Base-by-base conservation (phyloP, 1,140 invertebrate genomes). In the Philotrypesis tridentata region DNA sequence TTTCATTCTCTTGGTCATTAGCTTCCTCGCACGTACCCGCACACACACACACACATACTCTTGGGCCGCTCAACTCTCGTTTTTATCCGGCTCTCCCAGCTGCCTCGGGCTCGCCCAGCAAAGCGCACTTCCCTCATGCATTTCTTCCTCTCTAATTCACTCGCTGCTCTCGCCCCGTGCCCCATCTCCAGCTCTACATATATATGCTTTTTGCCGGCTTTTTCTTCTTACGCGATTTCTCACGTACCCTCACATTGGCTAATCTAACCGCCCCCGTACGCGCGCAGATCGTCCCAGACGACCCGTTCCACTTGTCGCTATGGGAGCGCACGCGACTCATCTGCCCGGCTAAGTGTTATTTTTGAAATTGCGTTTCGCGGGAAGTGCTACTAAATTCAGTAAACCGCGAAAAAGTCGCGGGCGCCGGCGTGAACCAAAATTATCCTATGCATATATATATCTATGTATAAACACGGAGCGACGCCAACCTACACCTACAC, bases 311-410 rank as follows among this genome's bases (percentile, higher is more conserved):
- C 84, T 86, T 85, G 1, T 72, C 31, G n/a, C 31, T 21, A 23
- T 65, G 23, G 70, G 12, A 40, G 37, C 68, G n/a, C n/a, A n/a
- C n/a, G 21, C 4, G 31, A 33, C 21, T 80, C 55, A 29, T 80
- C 85, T 76, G 85, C 81, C 9, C 33, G 75, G 2, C 80, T 86
- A 85, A 90, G 84, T 84, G 87, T 89, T 89, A 89, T 89, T 86
- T 87, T 87, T 86, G 86, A 89, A 90, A 90, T 88, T 86, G 86
- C 85, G 84, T 87, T 88, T 82, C 84, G 82, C 71, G 84, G n/a
- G 83, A 63, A 84, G 82, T 82, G 84, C 89, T 87, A 89, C 89
- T 89, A 87, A 89, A 90, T 89, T 89, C 87, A 88, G 84, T 85
- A 86, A 86, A 87, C 87, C 85, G 81, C 84, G 85, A 86, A 86